A percentile compares a stretch with the other conserved stretches of the same genome.
Conservation (phyloP, 2,888 invertebrate species). For the Chorisops tibialis region DNA sequence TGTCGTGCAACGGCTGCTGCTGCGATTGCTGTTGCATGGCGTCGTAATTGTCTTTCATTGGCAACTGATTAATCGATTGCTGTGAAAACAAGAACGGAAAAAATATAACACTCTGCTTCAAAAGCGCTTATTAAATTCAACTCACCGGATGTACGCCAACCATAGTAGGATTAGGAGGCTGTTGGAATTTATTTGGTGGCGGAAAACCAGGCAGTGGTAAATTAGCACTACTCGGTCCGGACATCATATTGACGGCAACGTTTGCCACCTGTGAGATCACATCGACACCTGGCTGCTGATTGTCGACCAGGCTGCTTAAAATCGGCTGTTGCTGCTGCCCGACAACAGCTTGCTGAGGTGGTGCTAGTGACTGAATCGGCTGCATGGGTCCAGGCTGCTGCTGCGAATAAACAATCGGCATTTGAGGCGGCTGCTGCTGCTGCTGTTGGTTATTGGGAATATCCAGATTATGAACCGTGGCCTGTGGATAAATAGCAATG, state of each 20-base stretch:
- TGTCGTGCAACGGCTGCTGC: slow-evolving; percentile 16
- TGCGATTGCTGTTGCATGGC: slow-evolving; percentile 22
- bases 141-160: slow-evolving; percentile 28
- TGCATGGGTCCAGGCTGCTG: slow-evolving; percentile 16
- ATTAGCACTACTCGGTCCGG: slow-evolving; percentile 26
- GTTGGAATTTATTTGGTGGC: slow-evolving; percentile 16
- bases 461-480: slow-evolving; percentile 20
- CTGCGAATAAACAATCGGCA: background rate
- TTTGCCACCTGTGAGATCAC: slow-evolving; percentile 20
- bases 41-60: slow-evolving; percentile 23
- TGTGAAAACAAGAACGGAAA: background rate
- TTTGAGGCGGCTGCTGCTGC: slow-evolving; percentile 11
- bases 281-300: slow-evolving; percentile 2
- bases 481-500: slow-evolving; percentile 21
- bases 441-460: slow-evolving; percentile 17
- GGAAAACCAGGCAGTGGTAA: slow-evolving; percentile 29
- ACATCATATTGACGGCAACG: slow-evolving; percentile 21
- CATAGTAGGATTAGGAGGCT: slow-evolving; percentile 15
- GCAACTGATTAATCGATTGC: slow-evolving; percentile 16
- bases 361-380: slow-evolving; percentile 25
- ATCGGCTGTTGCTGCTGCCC: slow-evolving; percentile 18
- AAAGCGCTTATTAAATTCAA: background rate
- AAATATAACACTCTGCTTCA: background rate
- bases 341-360: slow-evolving; percentile 1
- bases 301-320: slow-evolving; percentile 16